Conservation (phyloP, 2,888 invertebrate species). For the Nephrocerus scutellatus region DNA sequence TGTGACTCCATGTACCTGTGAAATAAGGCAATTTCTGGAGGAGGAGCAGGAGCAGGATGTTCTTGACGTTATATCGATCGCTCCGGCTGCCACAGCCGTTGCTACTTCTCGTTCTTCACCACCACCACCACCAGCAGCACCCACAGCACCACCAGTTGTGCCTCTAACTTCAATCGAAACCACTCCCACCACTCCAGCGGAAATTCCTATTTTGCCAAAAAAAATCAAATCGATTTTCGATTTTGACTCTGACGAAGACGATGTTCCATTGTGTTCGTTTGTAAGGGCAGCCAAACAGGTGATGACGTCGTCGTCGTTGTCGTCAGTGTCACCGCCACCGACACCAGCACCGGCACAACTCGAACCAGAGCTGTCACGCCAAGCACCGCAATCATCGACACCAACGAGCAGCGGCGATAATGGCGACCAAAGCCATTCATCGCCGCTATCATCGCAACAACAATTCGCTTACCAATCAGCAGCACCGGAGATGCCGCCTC, state of each 20-base stretch:
- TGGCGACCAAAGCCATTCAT: neutral
- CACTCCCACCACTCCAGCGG: constrained; percentile 10
- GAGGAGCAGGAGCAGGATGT: too few relatives aligned
- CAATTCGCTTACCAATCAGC: neutral
- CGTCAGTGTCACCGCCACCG: neutral
- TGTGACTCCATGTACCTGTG: constrained; percentile 26
- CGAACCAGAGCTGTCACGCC: neutral
- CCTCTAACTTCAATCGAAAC: constrained; percentile 10
- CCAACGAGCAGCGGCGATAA: neutral
- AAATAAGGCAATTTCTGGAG: constrained; percentile 22
- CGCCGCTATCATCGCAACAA: neutral
- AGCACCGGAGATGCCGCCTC: constrained; percentile 5
- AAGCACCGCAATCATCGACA: neutral
- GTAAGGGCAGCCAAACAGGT: constrained; percentile 26
- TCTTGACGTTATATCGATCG: too few relatives aligned
- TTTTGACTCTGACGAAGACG: constrained; percentile 45
- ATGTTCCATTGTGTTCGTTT: constrained; percentile 38
- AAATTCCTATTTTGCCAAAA: constrained; percentile 23
- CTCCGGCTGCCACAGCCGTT: too few relatives aligned
- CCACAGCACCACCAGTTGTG: constrained; percentile 14
- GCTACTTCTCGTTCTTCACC: neutral
- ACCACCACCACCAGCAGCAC: constrained; percentile 5
- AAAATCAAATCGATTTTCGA: constrained; percentile 46
- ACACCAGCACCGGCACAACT: neutral
- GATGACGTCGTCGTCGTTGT: too few relatives aligned